A percentile compares a stretch with the other conserved stretches of the same genome.
Conservation (phyloP, 1,140 invertebrate species). For the Papilio xuthus region DNA sequence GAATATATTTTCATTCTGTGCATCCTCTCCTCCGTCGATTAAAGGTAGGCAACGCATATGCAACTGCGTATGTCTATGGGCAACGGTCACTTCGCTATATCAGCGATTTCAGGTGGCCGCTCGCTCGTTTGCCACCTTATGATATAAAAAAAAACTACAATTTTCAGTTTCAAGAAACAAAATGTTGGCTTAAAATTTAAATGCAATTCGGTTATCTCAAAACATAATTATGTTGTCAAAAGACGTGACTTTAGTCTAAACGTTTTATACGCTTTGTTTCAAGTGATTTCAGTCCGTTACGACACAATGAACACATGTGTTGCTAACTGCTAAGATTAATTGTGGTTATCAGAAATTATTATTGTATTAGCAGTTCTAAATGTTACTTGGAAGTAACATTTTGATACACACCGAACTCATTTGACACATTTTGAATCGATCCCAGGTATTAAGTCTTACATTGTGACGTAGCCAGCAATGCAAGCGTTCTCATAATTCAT, state of each 20-base stretch:
- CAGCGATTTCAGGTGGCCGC: no score
- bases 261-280: not conserved
- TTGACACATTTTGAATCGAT: conserved; percentile 15
- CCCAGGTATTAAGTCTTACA: not conserved
- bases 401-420: not conserved
- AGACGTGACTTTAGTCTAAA: not conserved
- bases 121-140: no score
- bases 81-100: no score
- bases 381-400: not conserved
- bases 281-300: not conserved
- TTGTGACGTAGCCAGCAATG: not conserved
- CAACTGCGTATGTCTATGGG: no score
- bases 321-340: not conserved
- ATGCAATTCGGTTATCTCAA: not conserved
- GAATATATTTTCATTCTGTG: no score
- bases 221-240: not conserved
- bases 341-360: not conserved
- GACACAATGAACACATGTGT: not conserved
- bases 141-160: no score
- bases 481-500: not conserved
- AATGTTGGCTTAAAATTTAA: no score
- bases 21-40: no score
- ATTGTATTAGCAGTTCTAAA: not conserved
- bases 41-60: no score
- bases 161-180: no score